Conservation (phyloP, 2,888 invertebrate species). For the Pristionchus arcanus region DNA sequence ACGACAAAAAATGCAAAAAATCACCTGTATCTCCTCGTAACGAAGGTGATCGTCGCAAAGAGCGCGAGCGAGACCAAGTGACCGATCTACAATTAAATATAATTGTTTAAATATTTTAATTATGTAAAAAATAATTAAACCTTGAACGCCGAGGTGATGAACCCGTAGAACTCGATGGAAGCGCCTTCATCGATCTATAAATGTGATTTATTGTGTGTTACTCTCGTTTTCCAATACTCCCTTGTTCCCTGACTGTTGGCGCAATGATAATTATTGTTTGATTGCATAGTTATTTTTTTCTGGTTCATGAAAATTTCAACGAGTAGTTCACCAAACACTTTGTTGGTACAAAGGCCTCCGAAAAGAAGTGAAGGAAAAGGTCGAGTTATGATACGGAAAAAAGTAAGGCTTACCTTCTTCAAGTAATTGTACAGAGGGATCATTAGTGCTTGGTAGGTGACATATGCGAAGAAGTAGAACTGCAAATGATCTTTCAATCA, state of each 20-base stretch:
- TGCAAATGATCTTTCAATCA: not conserved
- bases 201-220: too few species aligned
- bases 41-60: not conserved
- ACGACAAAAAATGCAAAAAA: not conserved
- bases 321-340: too few species aligned
- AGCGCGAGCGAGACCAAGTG: not conserved
- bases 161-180: conserved; percentile 6
- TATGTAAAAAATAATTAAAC: not conserved
- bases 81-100: not conserved
- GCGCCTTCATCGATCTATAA: not conserved
- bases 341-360: too few species aligned
- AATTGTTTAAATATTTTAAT: too few species aligned
- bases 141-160: conserved; percentile 22
- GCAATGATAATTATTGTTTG: too few species aligned
- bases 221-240: too few species aligned
- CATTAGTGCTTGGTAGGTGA: not conserved
- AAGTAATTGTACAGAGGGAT: not conserved
- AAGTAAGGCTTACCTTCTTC: too few species aligned
- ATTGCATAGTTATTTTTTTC: too few species aligned
- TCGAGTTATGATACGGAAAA: too few species aligned
- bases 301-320: too few species aligned
- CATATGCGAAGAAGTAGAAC: conserved; percentile 15
- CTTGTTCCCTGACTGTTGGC: too few species aligned
- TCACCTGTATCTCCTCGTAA: conserved; percentile 14
- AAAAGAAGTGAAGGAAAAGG: too few species aligned